Evolutionary conservation across 2,113 vertebrate species (phyloP), one percentile per base, ranked within the genome.

Genomic region (Orycteropus afer): DNA sequence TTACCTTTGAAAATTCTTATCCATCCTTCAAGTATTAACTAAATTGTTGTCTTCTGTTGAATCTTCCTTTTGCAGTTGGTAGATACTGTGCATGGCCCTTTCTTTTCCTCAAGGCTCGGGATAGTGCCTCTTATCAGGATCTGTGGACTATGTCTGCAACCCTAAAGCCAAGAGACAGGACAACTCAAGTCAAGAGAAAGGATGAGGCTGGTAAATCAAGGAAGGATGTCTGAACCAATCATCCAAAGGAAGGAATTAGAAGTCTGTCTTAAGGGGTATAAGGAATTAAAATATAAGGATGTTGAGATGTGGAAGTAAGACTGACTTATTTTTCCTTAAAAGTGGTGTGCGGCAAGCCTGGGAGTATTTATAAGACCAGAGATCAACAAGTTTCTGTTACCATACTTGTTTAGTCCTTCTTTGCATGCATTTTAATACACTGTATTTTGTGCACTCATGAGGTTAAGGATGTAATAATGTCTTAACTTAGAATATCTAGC

Each of bases 401-500:
- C 14, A 25, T 57, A 40, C 6, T 67, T 85, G 47, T 29, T 82
- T 79, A 37, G 34, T 91, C 20, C 2, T 86, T 67, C 49, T 89
- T 80, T 89, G 34, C 37, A 51, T 51, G 27, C 0, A 11, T 45
- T 49, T 61, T 29, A 25, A 7, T 51, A 4, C 10, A 23, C 12
- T 3, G 1, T 40, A 65, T 71, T 92, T 82, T 67, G 84, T 23
- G 51, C 40, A 51, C 20, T 67, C 29, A 23, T 61, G 53, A 61
- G 47, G 71, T 93, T 34, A 88, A 93, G 61, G 40, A 20, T 93
- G 20, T 59, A 37, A 27, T 59, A 37, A 27, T 90, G 47, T 79
- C 53, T 40, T 89, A 45, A 85, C 37, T 82, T 86, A 79, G 49
- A 89, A 71, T 92, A 95, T 90, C 51, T 14, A 93, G 29, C 49